These are phyloP conservation scores for Agonopterix heracliana DNA, from an alignment of 2,888 invertebrate genomes.

Conservation along the genomic window DNA sequence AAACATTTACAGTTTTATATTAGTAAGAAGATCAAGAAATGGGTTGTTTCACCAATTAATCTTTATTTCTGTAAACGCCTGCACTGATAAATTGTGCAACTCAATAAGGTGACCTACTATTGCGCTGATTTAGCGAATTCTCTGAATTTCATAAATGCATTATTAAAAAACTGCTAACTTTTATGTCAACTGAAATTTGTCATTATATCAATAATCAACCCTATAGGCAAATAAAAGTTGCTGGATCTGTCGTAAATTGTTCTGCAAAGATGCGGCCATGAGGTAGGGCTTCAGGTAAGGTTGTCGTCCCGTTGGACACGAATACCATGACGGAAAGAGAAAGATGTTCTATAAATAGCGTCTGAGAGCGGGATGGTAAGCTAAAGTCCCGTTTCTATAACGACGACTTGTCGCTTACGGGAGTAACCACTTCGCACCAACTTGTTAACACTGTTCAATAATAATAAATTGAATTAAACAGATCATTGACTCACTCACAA, in stretches of 20 bases:
- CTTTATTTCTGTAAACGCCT: no score
- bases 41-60: no score
- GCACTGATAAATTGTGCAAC: no score
- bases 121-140: no score
- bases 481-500: background rate
- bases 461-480: background rate
- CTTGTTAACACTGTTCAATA: background rate
- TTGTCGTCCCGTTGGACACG: background rate
- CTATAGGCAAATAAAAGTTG: background rate
- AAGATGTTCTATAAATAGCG: background rate
- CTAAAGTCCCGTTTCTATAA: no score
- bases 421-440: background rate
- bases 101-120: no score
- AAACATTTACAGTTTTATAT: no score
- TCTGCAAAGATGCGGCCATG: background rate
- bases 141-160: no score
- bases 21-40: no score
- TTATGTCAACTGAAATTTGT: no score
- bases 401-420: no score
- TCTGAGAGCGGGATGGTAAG: background rate
- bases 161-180: no score
- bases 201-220: background rate
- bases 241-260: background rate
- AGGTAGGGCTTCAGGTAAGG: background rate
- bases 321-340: background rate